Evolutionary conservation across 2,888 invertebrate genomes (phyloP), one percentile per base, ranked within the genome.

Genomic region (Hirudinaria manillensis): DNA sequence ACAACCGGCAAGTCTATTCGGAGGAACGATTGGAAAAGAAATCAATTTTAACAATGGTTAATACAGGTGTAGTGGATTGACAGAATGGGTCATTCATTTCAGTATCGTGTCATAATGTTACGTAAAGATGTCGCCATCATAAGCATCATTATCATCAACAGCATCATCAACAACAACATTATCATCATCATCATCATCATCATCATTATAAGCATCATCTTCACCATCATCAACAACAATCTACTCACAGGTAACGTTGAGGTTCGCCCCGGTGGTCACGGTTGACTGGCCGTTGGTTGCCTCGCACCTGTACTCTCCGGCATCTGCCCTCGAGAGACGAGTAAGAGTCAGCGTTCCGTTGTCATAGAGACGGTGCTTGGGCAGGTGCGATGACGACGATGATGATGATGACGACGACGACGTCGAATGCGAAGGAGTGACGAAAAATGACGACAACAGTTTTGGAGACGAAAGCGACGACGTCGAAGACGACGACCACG

Each of bases 361-460:
- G 24, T 27, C 61, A 29, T 61, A 27, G 61, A 61, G 29, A 61
- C 24, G 24, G 61, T 27, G 24, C 61, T 61, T 61, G 24, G 56
- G 61, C 61, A 27, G 61, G 61, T 29, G 24, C 29, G 56, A 4
- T 3, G 27, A 56, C 13, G 56, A 67, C n/a, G 61, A 61, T 13
- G 61, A 61, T n/a, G 61, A 61, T 19, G 61, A 61, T n/a, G 68
- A 68, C 68, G 68, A 34, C 36, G 36, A 68, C 16, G 68, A 34
- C 10, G 29, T 4, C 27, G 68, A 68, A 6, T 29, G 29, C 21
- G 61, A 61, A 13, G 3, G 29, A 4, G 61, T 27, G 61, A 29
- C 24, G 7, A 45, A 45, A 16, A 16, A 45, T 70, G 70, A 70
- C 21, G 29, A 45, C 51, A 70, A 70, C 13, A n/a, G 21, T 34